Conservation (phyloP, 2,888 invertebrate genomes). For the Auanema sp. region DNA sequence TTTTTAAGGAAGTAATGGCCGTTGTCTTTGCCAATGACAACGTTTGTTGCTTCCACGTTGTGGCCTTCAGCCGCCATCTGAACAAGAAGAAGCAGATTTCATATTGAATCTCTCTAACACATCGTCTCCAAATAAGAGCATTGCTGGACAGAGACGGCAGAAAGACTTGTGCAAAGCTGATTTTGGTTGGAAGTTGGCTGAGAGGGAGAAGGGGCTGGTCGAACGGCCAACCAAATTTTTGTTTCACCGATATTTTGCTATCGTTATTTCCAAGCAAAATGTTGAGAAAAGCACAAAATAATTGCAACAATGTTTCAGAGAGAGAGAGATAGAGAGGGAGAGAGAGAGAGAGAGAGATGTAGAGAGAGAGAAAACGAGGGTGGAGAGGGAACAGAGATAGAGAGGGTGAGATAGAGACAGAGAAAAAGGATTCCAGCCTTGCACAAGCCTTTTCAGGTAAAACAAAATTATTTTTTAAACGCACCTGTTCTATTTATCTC, state of each 20-base stretch:
- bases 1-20: slow-evolving; percentile 87
- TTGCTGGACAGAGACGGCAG: neutral
- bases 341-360: slow-evolving; percentile 13
- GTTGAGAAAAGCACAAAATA: neutral
- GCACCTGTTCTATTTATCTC: too few relatives aligned
- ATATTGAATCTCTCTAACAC: neutral
- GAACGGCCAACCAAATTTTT: too few relatives aligned
- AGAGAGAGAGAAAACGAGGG: slow-evolving; percentile 11
- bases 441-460: too few relatives aligned
- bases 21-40: slow-evolving; percentile 67
- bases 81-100: slow-evolving; percentile 8
- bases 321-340: slow-evolving; percentile 3
- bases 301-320: neutral
- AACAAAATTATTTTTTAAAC: too few relatives aligned
- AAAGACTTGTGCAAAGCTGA: too few relatives aligned
- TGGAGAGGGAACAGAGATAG: slow-evolving; percentile 12
- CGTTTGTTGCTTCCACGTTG: slow-evolving; percentile 60
- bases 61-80: slow-evolving; percentile 63
- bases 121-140: slow-evolving; percentile 3
- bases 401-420: slow-evolving; percentile 9
- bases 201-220: neutral
- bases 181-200: slow-evolving; percentile 3
- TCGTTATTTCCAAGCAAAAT: neutral
- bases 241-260: too few relatives aligned
- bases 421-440: slow-evolving; percentile 10